Conservation (phyloP, 2,888 invertebrate species). For the Chamaedrilus cognettii region DNA sequence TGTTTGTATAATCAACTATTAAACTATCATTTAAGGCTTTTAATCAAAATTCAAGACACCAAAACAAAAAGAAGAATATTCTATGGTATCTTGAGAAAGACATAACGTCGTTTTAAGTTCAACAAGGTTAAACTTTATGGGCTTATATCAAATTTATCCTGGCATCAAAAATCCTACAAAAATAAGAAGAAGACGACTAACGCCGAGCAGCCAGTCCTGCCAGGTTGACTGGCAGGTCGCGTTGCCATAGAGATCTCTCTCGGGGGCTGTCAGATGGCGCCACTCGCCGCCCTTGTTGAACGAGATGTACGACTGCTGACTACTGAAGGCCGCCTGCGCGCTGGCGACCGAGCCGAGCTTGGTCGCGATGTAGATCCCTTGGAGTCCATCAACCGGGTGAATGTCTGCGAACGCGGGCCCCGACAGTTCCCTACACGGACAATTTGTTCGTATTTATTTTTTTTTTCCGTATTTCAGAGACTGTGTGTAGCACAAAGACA, state of each 20-base stretch:
- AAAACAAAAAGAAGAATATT: too few species aligned
- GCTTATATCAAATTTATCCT: not conserved
- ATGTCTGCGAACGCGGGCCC: slow-evolving; percentile 78
- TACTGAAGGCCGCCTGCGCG: slow-evolving; percentile 41
- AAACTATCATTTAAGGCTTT: too few species aligned
- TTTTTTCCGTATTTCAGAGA: too few species aligned
- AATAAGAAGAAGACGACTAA: not conserved
- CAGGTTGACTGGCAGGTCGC: slow-evolving; percentile 57
- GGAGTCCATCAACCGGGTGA: slow-evolving; percentile 82
- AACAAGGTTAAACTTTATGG: too few species aligned
- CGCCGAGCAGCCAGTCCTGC: not conserved
- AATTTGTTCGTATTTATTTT: not conserved
- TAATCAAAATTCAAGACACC: too few species aligned
- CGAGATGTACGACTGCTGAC: slow-evolving; percentile 78
- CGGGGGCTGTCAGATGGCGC: slow-evolving; percentile 75
- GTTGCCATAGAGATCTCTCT: slow-evolving; percentile 68
- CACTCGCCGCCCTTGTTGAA: slow-evolving; percentile 87
- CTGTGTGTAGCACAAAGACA: too few species aligned
- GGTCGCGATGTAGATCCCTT: slow-evolving; percentile 88
- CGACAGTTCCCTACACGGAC: not conserved
- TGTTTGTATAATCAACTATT: too few species aligned
- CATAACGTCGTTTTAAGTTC: too few species aligned
- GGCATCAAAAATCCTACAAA: not conserved
- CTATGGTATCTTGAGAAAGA: too few species aligned
- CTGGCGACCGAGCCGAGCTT: slow-evolving; percentile 62